Evolutionary conservation across 1,140 invertebrate species (phyloP), one percentile per base, ranked within the genome.

Genomic region (Helicoverpa zea): DNA sequence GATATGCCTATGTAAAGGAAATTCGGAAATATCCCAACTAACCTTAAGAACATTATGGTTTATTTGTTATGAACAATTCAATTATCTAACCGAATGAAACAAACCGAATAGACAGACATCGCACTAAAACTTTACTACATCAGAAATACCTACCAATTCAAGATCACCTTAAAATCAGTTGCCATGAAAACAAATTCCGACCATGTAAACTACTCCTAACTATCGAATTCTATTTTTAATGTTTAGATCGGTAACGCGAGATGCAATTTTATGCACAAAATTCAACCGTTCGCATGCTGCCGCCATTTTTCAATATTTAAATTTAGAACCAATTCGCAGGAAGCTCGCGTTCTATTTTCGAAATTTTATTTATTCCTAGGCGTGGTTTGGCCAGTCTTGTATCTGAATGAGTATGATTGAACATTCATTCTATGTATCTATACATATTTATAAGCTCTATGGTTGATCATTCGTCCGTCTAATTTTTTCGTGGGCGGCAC

Each of bases 231-330:
- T 70, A 70, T 70, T 70, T 70, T 70, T 70, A 70, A 70, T 70
- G 66, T 70, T 70, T 70, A 70, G 66, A 70, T 70, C 43, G 43
- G 49, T 70, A 70, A 52, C 23, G 18, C 66, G 47, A 49, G 66
- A 70, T 70, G 66, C 66, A 70, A 70, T 70, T 70, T 70, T 70
- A 70, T 70, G 66, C 66, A 70, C 66, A 70, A 70, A 70, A 51
- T 70, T 70, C 66, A 5, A 51, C 51, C 66, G 66, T 70, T 49
- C 66, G 47, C 66, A 51, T 16, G 66, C 66, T 43, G 66, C 66
- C 66, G 66, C 66, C 66, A 70, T 70, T 70, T 70, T 70, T 70
- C 66, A 70, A 70, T 70, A 70, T 70, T 70, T 70, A 70, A 70
- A 51, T 70, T 70, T 70, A 70, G 66, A 70, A 23, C 66, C 47